phyloP scores from a whole-genome alignment of 2,888 invertebrate genomes.

The Erannis defoliaria region DNA sequence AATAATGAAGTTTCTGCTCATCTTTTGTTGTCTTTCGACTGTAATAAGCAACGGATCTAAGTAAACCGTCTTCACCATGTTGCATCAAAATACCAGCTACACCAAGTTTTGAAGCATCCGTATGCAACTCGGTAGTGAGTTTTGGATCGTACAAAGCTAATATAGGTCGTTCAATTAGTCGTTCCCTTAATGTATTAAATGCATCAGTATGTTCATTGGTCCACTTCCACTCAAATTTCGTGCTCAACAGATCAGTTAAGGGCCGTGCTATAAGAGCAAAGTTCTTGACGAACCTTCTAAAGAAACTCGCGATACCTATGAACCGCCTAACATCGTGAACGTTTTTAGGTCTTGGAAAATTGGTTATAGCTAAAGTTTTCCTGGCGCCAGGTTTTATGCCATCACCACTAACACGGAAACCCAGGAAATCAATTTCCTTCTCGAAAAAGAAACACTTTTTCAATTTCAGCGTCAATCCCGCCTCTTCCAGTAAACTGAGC shows the following conservation, averaged over 20 bases:
- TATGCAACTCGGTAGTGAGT: slow-evolving; percentile 54
- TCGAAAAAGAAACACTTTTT: slow-evolving; percentile 51
- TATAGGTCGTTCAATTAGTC: slow-evolving; percentile 43
- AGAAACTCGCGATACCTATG: slow-evolving; percentile 52
- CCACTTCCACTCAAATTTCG: neutral
- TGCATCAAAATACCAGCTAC: slow-evolving; percentile 19
- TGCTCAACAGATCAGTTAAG: slow-evolving; percentile 38
- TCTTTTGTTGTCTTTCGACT: neutral
- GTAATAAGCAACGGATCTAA: neutral
- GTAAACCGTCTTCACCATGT: neutral
- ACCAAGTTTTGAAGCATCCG: slow-evolving; percentile 53
- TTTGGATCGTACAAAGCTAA: slow-evolving; percentile 51
- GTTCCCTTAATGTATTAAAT: slow-evolving; percentile 45
- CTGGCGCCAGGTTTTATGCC: slow-evolving; percentile 48
- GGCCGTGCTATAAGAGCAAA: slow-evolving; percentile 49
- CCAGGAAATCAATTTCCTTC: slow-evolving; percentile 46
- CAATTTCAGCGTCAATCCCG: slow-evolving; percentile 44
- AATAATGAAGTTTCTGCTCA: neutral
- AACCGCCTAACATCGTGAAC: slow-evolving; percentile 50
- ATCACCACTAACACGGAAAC: slow-evolving; percentile 43
- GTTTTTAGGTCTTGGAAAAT: slow-evolving; percentile 44
- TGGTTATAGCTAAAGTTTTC: slow-evolving; percentile 37
- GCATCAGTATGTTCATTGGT: slow-evolving; percentile 23
- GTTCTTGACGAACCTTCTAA: slow-evolving; percentile 50
- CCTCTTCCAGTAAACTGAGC: slow-evolving; percentile 22